Evolutionary conservation across 2,113 vertebrate genomes (phyloP).

Genomic region (Perca fluviatilis): DNA sequence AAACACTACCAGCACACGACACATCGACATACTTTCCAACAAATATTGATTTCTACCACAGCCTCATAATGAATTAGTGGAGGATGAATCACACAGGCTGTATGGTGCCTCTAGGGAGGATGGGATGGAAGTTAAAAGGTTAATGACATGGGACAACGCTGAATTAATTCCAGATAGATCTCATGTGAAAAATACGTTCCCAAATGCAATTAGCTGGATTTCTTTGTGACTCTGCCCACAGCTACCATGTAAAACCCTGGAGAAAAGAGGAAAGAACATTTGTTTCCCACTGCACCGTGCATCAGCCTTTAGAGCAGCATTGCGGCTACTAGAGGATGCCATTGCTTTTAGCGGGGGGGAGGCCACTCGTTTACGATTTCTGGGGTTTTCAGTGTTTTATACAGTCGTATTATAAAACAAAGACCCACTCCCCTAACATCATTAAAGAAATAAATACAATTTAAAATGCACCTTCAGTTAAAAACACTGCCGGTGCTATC

Average conservation of each 20-base stretch:
- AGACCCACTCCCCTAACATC: neutral
- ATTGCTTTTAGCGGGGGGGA: too few species aligned
- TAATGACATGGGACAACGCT: neutral
- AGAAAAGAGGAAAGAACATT: neutral
- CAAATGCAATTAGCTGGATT: conserved; percentile 14
- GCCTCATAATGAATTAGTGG: conserved; percentile 36
- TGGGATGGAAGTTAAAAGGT: conserved; percentile 7
- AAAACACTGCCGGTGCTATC: too few species aligned
- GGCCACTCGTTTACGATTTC: neutral
- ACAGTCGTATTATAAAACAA: neutral
- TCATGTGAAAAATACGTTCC: neutral
- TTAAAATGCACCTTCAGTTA: too few species aligned
- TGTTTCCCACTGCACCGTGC: neutral
- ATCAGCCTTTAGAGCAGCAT: neutral
- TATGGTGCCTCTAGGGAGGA: neutral
- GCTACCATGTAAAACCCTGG: neutral
- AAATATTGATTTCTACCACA: conserved; percentile 39
- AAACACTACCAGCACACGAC: neutral
- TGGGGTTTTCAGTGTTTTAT: neutral
- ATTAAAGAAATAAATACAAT: neutral
- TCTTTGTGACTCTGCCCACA: neutral
- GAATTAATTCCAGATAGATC: neutral
- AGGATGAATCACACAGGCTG: conserved; percentile 35
- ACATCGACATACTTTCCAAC: conserved; percentile 9
- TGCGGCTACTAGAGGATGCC: neutral